A percentile compares a stretch with the other conserved stretches of the same genome.
These are phyloP conservation scores for pig (Sus scrofa) DNA, from an alignment of 2,113 vertebrate genomes.

Conservation along the genomic window T2T-Sscrofa CM000817.6:84850001-84850500, in stretches of 20 bases:
- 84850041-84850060: not conserved
- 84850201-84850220: conserved; percentile 39
- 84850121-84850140: conserved; percentile 53
- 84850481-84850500: conserved; percentile 68
- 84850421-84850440: conserved; percentile 87
- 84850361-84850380: conserved; percentile 74
- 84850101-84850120: conserved; percentile 59
- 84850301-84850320: conserved; percentile 75
- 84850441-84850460: conserved; percentile 77
- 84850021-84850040: not conserved
- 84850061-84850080: not conserved
- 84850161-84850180: conserved; percentile 53
- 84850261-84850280: conserved; percentile 64
- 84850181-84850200: conserved; percentile 52
- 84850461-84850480: conserved; percentile 79
- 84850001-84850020: conserved; percentile 43
- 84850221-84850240: not conserved
- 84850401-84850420: conserved; percentile 82
- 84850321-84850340: fast-evolving
- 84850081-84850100: conserved; percentile 57
- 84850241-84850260: conserved; percentile 78
- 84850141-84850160: conserved; percentile 68
- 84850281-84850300: conserved; percentile 61
- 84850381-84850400: conserved; percentile 83
- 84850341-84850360: conserved; percentile 35